Conservation (phyloP, 2,888 invertebrate species). For the Agrotis exclamationis region DNA sequence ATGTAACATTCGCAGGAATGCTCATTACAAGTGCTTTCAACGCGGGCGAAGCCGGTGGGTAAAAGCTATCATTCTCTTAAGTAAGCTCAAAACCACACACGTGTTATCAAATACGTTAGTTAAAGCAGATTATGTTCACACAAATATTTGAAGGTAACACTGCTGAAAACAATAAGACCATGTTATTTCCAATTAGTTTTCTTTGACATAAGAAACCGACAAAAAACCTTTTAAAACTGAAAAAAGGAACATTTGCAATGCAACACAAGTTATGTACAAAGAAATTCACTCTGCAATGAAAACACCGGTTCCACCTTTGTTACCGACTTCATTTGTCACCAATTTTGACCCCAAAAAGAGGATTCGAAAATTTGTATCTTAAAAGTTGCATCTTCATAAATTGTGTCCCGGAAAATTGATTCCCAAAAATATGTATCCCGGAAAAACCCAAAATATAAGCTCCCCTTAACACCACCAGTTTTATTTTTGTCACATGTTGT, state of each 20-base stretch:
- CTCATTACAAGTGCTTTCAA: too few species aligned
- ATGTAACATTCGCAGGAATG: too few species aligned
- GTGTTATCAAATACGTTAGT: not conserved
- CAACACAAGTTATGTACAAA: not conserved
- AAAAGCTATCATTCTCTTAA: too few species aligned
- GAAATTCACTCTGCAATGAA: not conserved
- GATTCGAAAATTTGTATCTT: not conserved
- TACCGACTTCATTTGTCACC: too few species aligned
- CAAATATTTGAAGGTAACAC: constrained; percentile 24
- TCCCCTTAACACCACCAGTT: not conserved
- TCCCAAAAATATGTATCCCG: not conserved
- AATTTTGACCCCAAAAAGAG: not conserved
- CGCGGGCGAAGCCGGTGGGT: too few species aligned
- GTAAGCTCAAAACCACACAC: not conserved
- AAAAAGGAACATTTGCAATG: constrained; percentile 6
- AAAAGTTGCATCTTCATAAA: too few species aligned
- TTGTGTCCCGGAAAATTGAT: not conserved
- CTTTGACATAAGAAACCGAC: not conserved
- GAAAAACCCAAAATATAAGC: not conserved
- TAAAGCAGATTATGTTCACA: constrained; percentile 10
- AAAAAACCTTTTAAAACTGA: not conserved
- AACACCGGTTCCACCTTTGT: not conserved
- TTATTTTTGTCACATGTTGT: not conserved
- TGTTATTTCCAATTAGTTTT: not conserved
- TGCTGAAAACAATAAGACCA: not conserved